Percentiles rank a stretch among this genome's conserved stretches.
Evolutionary conservation across 35 echinoderm and acorn worm genomes (phyloP).

Genomic region (Lytechinus variegatus): DNA sequence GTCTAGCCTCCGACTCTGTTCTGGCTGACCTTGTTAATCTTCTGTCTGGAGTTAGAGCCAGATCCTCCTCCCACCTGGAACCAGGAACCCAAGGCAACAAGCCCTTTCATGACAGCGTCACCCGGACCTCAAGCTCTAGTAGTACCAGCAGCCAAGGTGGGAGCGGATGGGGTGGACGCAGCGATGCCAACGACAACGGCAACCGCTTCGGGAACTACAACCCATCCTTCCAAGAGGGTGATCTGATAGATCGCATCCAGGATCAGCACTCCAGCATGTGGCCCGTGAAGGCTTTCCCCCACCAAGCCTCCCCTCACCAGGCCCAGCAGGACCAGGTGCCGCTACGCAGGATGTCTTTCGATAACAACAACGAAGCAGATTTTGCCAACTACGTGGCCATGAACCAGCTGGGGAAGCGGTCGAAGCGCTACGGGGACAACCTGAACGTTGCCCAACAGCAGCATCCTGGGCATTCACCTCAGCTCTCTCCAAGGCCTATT

Average conservation of each 20-base stretch:
- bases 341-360: background rate
- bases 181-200: slow-evolving; percentile 23
- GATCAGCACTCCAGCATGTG: slow-evolving; percentile 35
- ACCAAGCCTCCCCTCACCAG: slow-evolving; percentile 6
- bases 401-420: slow-evolving; percentile 78
- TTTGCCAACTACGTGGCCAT: slow-evolving; percentile 79
- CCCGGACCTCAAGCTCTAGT: slow-evolving; percentile 65
- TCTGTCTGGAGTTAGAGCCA: slow-evolving; percentile 74
- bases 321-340: background rate
- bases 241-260: slow-evolving; percentile 33
- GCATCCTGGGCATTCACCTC: background rate
- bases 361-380: slow-evolving; percentile 72
- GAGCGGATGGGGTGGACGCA: slow-evolving; percentile 53
- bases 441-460: slow-evolving; percentile 57
- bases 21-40: slow-evolving; percentile 85
- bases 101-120: slow-evolving; percentile 59
- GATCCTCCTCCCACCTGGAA: slow-evolving; percentile 58
- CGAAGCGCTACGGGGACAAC: slow-evolving; percentile 60
- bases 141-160: slow-evolving; percentile 66
- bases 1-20: slow-evolving; percentile 81
- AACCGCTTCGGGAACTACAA: slow-evolving; percentile 79
- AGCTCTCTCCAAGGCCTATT: background rate
- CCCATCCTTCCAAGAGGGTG: slow-evolving; percentile 68
- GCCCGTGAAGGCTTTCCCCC: slow-evolving; percentile 30
- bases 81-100: slow-evolving; percentile 42